Conservation (phyloP, 1,140 invertebrate genomes). For the Propsilocerus akamusi region DNA sequence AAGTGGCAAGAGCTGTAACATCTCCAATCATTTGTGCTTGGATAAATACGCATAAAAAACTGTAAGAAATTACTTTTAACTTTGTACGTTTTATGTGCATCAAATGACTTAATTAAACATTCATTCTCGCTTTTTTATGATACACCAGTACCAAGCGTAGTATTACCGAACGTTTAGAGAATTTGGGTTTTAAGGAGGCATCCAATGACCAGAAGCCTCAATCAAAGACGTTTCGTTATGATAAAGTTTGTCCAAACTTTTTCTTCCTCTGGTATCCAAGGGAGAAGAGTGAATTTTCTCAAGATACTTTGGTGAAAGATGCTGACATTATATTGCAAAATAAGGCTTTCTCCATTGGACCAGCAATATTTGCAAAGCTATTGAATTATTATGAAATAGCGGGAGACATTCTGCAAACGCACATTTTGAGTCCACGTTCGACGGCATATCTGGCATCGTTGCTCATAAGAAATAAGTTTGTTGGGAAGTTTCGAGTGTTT, state of each 20-base stretch:
- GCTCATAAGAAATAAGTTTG: constrained; percentile 36
- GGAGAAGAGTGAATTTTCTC: constrained; percentile 18
- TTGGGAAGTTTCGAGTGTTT: constrained; percentile 36
- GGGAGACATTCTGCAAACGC: constrained; percentile 54
- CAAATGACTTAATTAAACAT: not conserved
- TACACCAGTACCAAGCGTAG: not conserved
- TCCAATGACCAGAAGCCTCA: constrained; percentile 21
- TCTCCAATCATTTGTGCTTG: constrained; percentile 46
- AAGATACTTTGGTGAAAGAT: constrained; percentile 32
- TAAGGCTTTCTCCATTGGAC: constrained; percentile 52
- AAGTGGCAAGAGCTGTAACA: constrained; percentile 33
- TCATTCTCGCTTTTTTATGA: not conserved
- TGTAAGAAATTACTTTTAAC: constrained; percentile 27
- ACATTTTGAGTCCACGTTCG: constrained; percentile 50
- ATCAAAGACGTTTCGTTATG: constrained; percentile 36
- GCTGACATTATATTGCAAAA: constrained; percentile 34
- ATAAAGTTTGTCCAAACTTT: constrained; percentile 50
- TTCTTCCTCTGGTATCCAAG: constrained; percentile 36
- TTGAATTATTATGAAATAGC: constrained; percentile 38
- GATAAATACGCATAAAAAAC: constrained; percentile 52
- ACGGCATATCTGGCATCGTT: constrained; percentile 52
- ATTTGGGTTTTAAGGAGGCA: constrained; percentile 15
- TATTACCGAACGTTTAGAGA: not conserved
- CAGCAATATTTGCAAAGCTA: constrained; percentile 44
- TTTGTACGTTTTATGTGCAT: not conserved